Evolutionary conservation across 2,113 vertebrate genomes (phyloP), one percentile per base, ranked within the genome.

Genomic region (Chaenocephalus aceratus): DNA sequence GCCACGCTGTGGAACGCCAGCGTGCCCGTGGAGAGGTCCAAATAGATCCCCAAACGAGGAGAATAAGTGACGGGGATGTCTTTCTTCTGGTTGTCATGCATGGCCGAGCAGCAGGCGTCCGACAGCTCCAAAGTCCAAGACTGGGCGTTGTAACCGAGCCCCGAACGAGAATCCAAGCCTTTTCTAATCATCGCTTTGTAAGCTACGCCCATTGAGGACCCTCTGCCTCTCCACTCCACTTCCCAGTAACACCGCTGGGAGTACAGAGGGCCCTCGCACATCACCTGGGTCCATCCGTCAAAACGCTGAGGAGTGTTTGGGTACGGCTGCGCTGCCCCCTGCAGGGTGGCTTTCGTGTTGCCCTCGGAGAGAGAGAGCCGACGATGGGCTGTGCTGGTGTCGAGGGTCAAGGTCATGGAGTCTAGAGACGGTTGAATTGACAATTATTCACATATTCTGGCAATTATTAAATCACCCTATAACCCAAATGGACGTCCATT

Each of bases 91-190:
- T 96, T 96, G 52, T 93, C 95, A 67, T 97, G 95, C 96, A 96
- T 93, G 34, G 95, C 96, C 0, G 91, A 90, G 88, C 96, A 97
- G 59, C 93, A 94, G 72, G 95, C 96, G 80, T 97, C 95, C 0
- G 95, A 96, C 92, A 95, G 91, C 69, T 96, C 94, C 79, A 96
- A 83, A 71, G 95, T 96, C 96, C 96, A 96, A 2, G 96, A 97
- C 77, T 95, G 96, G 63, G 89, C 89, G 36, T 97, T 97, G 72
- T 96, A 95, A 0, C 88, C 96, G 16, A 97, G 95, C 14, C 95
- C 95, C 0, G 95, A 84, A 9, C 92, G 94, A 8, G 95, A 94
- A 16, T 95, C 96, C 0, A 92, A 89, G 3, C 95, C 95, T 72
- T 95, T 94, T 60, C 95, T 84, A 56, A 80, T 86, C 44, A 96